A percentile compares a stretch with the other conserved stretches of the same genome.
phyloP scores from a whole-genome alignment of 2,888 invertebrate species.

The Peribatodes rhomboidaria region DNA sequence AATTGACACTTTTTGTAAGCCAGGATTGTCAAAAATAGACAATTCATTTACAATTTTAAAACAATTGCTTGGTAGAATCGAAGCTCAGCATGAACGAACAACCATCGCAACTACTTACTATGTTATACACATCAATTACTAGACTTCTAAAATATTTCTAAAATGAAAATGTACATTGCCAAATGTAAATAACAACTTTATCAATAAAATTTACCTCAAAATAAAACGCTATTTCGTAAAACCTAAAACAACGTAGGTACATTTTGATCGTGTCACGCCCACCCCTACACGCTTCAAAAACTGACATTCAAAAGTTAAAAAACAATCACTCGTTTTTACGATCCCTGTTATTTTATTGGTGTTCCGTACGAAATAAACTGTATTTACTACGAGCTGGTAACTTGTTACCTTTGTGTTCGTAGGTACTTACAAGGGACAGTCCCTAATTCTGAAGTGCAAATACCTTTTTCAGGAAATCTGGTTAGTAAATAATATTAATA shows the following conservation, averaged over 20 bases:
- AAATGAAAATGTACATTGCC: no score
- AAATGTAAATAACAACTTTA: no score
- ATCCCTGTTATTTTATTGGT: conserved; percentile 30
- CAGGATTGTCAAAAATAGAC: no score
- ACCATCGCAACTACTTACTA: no score
- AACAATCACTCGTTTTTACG: conserved; percentile 43
- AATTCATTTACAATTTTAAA: no score
- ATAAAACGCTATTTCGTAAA: background rate
- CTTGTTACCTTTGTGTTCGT: background rate
- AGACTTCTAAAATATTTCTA: no score
- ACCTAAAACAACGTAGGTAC: background rate
- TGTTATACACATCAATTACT: no score
- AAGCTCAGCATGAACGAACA: no score
- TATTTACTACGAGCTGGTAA: conserved; percentile 25
- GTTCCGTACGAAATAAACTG: conserved; percentile 39
- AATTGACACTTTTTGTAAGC: no score
- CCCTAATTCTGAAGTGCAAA: background rate
- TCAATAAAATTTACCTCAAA: background rate
- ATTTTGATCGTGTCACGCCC: conserved; percentile 1
- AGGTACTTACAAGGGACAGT: background rate
- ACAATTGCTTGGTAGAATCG: no score
- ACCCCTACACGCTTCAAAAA: conserved; percentile 18
- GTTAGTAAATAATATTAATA: no score
- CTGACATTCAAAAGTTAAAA: conserved; percentile 39
- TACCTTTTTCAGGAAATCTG: no score